Evolutionary conservation across 2,113 vertebrate species (phyloP).

Genomic region (Microcebus griseorufus): DNA sequence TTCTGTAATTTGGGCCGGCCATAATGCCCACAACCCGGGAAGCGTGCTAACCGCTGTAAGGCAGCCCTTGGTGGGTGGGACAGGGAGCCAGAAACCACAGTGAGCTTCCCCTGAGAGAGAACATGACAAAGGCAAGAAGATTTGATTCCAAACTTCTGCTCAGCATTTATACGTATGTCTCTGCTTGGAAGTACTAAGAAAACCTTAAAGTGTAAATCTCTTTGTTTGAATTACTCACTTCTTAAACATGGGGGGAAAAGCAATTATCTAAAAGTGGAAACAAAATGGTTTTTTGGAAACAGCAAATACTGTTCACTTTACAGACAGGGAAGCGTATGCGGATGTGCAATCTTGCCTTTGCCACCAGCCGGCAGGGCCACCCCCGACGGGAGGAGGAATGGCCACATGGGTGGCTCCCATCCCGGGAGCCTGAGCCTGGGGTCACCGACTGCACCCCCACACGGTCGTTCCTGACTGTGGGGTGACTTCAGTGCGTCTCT

Average conservation of each 20-base stretch:
- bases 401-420: accelerated
- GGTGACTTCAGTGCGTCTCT: accelerated
- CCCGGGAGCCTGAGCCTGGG: accelerated
- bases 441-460: accelerated
- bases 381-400: not conserved
- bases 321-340: not conserved
- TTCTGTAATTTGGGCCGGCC: not conserved
- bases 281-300: constrained; percentile 16
- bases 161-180: constrained; percentile 27
- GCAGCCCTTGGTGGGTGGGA: not conserved
- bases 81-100: too few relatives aligned
- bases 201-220: constrained; percentile 54
- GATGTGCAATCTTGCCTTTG: not conserved
- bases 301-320: not conserved
- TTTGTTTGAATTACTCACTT: constrained; percentile 48
- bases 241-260: constrained; percentile 52
- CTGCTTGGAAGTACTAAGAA: constrained; percentile 55
- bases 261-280: constrained; percentile 64
- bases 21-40: too few relatives aligned
- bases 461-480: accelerated
- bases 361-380: accelerated
- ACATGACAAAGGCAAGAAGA: not conserved
- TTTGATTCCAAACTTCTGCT: not conserved
- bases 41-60: accelerated
- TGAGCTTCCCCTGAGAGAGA: not conserved